Base-by-base conservation (phyloP, 2,113 vertebrate species). In the Oreocharis arfaki region DNA sequence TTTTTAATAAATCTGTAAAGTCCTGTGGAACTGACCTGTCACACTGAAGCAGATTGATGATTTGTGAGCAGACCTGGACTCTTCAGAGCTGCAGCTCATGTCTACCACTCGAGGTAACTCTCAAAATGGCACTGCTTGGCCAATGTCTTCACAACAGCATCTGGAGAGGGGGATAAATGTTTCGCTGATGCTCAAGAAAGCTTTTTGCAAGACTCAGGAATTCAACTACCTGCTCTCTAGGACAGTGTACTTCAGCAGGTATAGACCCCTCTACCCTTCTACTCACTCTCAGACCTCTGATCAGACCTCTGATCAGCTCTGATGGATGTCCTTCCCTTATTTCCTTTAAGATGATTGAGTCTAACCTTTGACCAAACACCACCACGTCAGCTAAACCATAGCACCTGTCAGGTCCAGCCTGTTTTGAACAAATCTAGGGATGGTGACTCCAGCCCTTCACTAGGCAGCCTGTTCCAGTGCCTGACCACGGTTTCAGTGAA, bases 321-420 rank as follows among this genome's bases (percentile, higher is more conserved):
- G n/a, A 35, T 0, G 21, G 14, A 61, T 0, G 0, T 19, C 28
- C 16, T 84, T 37, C 35, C 26, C 35, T 33, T 55, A 42, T 33
- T 42, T 52, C 39, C 56, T 47, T 1, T 1, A 55, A 55, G 30
- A 30, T 12, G 13, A 63, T 7, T 20, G 8, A 71, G 56, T 55
- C 47, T 41, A 30, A 47, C 10, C n/a, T 79, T 79, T n/a, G 24
- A 30, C 10, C 20, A 21, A 70, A 70, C 10, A 41, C 8, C 16
- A n/a, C 19, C 4, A 20, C 5, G 16, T 41, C n/a, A 79, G 30
- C 65, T 55, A 63, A 87, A 63, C 16, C n/a, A 35, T 6, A 30
- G 21, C 18, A 53, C 27, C 33, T 37, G 5, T 39, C 33, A 37
- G 18, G 22, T 53, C 22, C 22, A 69, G 18, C 16, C 24, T 39